A percentile compares a stretch with the other conserved stretches of the same genome.
These are phyloP conservation scores for Turritopsis dohrnii DNA, from an alignment of 30 jellyfish, hydroid and myxozoan genomes.

Conservation along the genomic window DNA sequence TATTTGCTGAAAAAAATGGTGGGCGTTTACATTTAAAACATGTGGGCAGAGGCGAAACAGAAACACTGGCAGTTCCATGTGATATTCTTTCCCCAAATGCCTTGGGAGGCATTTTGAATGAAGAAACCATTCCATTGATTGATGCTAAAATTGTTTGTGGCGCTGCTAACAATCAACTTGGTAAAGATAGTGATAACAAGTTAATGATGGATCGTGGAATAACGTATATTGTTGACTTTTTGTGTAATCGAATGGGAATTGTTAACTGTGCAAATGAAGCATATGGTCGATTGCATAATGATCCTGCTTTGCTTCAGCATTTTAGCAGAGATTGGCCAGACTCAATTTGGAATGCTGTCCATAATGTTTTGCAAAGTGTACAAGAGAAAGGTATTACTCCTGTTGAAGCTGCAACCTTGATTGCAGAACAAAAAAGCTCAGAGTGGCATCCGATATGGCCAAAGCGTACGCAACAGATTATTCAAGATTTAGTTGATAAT, in stretches of 20 bases:
- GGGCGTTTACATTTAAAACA: conserved; percentile 60
- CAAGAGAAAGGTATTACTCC: conserved; percentile 62
- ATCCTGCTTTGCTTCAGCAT: conserved; percentile 68
- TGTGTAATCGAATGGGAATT: conserved; percentile 87
- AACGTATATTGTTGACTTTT: conserved; percentile 83
- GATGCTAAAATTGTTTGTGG: conserved; percentile 84
- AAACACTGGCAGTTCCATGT: conserved; percentile 58
- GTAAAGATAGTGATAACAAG: conserved; percentile 71
- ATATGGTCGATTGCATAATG: conserved; percentile 74
- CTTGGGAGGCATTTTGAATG: conserved; percentile 73
- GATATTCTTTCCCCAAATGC: conserved; percentile 93
- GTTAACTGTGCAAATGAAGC: conserved; percentile 92
- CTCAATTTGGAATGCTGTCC: conserved; percentile 77
- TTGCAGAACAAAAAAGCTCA: conserved; percentile 66
- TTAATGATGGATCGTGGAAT: conserved; percentile 73
- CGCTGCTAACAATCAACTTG: conserved; percentile 91
- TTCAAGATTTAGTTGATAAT: conserved; percentile 41
- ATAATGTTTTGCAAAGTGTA: conserved; percentile 56
- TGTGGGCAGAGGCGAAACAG: conserved; percentile 48
- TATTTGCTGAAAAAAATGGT: conserved; percentile 45
- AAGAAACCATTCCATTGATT: conserved; percentile 68
- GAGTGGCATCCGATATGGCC: conserved; percentile 93
- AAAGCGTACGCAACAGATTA: conserved; percentile 56
- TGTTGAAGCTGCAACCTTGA: conserved; percentile 71
- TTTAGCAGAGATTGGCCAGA: conserved; percentile 59